Percentiles rank a stretch among this genome's conserved stretches.
These are phyloP conservation scores for Orchesella flavescens DNA, from an alignment of 2,888 invertebrate species.

Conservation along the genomic window DNA sequence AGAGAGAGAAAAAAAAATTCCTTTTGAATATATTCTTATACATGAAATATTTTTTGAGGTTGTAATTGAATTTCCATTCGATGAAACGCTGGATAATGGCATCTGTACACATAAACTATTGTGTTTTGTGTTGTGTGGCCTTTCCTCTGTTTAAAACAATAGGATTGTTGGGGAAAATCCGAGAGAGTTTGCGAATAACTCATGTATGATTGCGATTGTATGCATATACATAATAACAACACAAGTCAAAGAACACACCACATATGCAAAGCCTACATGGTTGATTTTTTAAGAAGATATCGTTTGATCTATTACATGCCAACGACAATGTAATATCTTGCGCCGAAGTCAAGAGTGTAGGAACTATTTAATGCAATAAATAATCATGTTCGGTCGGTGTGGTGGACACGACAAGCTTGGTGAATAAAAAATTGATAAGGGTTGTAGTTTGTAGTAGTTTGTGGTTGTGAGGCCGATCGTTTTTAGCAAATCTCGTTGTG, in stretches of 20 bases:
- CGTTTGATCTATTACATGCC: slow-evolving; percentile 55
- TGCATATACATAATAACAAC: not conserved
- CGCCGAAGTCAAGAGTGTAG: not conserved
- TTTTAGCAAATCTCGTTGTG: not conserved
- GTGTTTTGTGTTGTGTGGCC: no score
- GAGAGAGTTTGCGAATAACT: slow-evolving; percentile 26
- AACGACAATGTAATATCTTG: slow-evolving; percentile 31
- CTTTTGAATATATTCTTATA: slow-evolving; percentile 18
- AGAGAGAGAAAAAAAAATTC: slow-evolving; percentile 17
- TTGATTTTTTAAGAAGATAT: slow-evolving; percentile 51
- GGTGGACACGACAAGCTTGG: slow-evolving; percentile 7
- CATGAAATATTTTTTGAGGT: slow-evolving; percentile 21
- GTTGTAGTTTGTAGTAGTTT: no score
- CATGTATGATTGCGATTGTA: slow-evolving; percentile 6
- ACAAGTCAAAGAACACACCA: not conserved
- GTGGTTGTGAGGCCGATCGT: not conserved
- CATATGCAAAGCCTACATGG: not conserved
- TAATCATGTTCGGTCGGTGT: slow-evolving; percentile 11
- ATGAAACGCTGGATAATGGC: slow-evolving; percentile 35
- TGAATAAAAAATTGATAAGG: slow-evolving; percentile 35
- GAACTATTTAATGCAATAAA: slow-evolving; percentile 46
- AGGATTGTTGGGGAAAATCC: slow-evolving; percentile 43
- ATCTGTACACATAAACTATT: no score
- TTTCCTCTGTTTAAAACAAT: slow-evolving; percentile 2
- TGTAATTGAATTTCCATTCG: slow-evolving; percentile 58